Evolutionary conservation across 2,113 vertebrate genomes (phyloP).

Genomic region (Ancistrus triradiatus): DNA sequence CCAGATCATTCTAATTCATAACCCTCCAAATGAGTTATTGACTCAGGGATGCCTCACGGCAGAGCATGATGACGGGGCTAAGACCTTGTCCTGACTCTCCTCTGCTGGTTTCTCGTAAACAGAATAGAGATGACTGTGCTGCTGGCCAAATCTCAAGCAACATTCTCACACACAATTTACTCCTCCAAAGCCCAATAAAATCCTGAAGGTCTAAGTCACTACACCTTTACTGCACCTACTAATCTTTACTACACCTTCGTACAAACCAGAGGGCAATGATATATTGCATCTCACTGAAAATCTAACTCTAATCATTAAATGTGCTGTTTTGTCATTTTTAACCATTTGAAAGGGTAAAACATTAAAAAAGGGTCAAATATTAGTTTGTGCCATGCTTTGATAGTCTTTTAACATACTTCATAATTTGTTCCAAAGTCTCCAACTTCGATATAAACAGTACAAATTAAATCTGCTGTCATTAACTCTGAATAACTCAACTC

Average conservation of each 20-base stretch:
- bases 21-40: slow-evolving; percentile 69
- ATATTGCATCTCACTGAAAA: too few species aligned
- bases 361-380: too few species aligned
- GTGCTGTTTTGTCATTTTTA: too few species aligned
- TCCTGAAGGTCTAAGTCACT: slow-evolving; percentile 4
- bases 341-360: too few species aligned
- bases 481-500: too few species aligned
- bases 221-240: background rate
- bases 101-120: slow-evolving; percentile 7
- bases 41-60: slow-evolving; percentile 48
- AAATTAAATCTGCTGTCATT: too few species aligned
- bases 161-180: slow-evolving; percentile 11
- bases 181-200: slow-evolving; percentile 6
- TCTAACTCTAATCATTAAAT: too few species aligned
- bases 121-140: slow-evolving; percentile 1
- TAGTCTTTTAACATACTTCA: too few species aligned
- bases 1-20: slow-evolving; percentile 69
- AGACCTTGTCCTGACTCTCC: slow-evolving; percentile 11
- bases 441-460: too few species aligned
- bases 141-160: slow-evolving; percentile 6
- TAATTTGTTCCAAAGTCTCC: too few species aligned
- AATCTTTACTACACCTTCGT: background rate
- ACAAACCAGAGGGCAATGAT: background rate
- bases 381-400: too few species aligned
- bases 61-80: slow-evolving; percentile 16